These are phyloP conservation scores for Athene cunicularia DNA, from an alignment of 2,113 vertebrate genomes.

Conservation along the genomic window DNA sequence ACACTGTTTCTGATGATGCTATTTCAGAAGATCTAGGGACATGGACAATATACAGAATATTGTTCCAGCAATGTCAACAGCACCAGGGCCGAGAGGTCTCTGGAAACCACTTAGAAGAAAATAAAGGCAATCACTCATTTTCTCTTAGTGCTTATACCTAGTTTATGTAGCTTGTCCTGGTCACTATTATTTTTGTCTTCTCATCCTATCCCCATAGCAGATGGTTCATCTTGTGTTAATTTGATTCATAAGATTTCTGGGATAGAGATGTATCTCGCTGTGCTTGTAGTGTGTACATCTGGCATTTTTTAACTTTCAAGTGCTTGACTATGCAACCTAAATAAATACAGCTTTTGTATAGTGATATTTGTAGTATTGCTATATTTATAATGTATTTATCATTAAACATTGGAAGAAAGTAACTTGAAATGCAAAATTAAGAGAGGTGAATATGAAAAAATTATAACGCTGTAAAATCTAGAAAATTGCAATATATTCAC, in stretches of 20 bases:
- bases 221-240: constrained; percentile 12
- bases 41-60: neutral
- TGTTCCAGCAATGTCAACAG: neutral
- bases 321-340: neutral
- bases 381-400: neutral
- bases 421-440: neutral
- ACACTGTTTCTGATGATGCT: neutral
- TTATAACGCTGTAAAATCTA: neutral
- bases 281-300: neutral
- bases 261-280: neutral
- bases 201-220: neutral
- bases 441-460: neutral
- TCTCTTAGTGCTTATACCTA: neutral
- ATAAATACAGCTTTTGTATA: neutral
- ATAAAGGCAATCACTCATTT: neutral
- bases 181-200: neutral
- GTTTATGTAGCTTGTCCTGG: neutral
- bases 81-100: neutral
- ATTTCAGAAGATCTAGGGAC: neutral
- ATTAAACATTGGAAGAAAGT: neutral
- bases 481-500: neutral
- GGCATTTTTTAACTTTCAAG: neutral
- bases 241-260: constrained; percentile 13
- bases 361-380: neutral
- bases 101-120: neutral